Base-by-base conservation (phyloP, 2,888 invertebrate genomes). In the Plemyria rubiginata region DNA sequence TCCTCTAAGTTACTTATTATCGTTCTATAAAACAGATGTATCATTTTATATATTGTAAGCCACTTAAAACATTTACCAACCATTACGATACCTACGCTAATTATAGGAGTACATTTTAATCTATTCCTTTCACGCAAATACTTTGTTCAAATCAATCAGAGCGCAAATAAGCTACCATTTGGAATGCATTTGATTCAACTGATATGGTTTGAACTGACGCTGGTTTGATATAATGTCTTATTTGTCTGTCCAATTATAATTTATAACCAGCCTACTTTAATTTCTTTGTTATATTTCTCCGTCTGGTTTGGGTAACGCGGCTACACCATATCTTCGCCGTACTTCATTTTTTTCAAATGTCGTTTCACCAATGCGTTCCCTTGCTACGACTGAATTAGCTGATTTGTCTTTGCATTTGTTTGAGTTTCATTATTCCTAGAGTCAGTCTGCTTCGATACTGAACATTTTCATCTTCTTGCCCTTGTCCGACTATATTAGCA, bases 61-160 rank as follows among this genome's bases (percentile, higher is more conserved):
- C 45, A 16, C 9, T n/a, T 45, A 15, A 4, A 16, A 45, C 8
- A 16, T 16, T 16, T 45, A 45, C 16, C 11, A 45, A 45, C 45
- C 45, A 16, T 45, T 9, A 49, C 22, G 16, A 11, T 8, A n/a
- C n/a, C n/a, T n/a, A 49, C 22, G 16, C n/a, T 49, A 74, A 78
- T 74, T 68, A 38, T 38, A 38, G 7, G 32, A 32, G 71, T 72
- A 75, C 72, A 60, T 60, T 68, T 70, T 68, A 72, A 69, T 71
- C 73, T 70, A 70, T 74, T 68, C 70, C 73, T 79, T 79, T 76
- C 76, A 66, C 74, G 54, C 52, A 63, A 62, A 32, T 41, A 69
- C 67, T 68, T 75, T 75, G 76, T 75, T 68, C 66, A 49, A 54
- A 70, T 62, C 73, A 74, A 80, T 71, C 73, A 77, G 80, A 80